Base-by-base conservation (phyloP, 2,797 vertebrate genomes). In the Pantherophis vulpinus region DNA sequence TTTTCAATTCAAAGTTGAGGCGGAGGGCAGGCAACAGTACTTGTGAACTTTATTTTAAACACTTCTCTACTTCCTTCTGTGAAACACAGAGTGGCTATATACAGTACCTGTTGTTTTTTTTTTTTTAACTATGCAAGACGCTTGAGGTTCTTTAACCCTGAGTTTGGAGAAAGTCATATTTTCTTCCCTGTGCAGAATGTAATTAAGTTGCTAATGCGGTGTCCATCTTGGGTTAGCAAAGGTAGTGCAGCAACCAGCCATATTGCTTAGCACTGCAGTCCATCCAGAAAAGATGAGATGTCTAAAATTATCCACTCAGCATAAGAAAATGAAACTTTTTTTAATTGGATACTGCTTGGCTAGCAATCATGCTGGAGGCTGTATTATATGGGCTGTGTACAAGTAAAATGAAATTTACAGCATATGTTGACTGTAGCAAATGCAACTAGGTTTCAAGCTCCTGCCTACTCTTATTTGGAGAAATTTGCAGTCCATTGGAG, bases 301-400 rank as follows among this genome's bases (percentile, higher is more conserved):
- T 91, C 91, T 92, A 51, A 92, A 90, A 94, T 90, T 92, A 63
- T 59, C 88, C 59, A 89, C 86, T 93, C 93, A 89, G 87, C 92
- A 91, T 92, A 93, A 93, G 92, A 92, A 94, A 94, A 93, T 93
- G 89, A 93, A 93, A 91, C 86, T 91, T 74, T 83, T 93, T 92
- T 92, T 86, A 93, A 92, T 60, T 94, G 92, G 90, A 91, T 88
- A 91, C 87, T 86, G 37, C 89, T 90, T 89, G 90, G 83, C 91
- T 86, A 92, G 93, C 86, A 56, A 86, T 92, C 91, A 51, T 1
- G 58, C 93, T 37, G 6, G 93, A 94, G 86, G 89, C 86, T 58
- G 59, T 88, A 91, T 91, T 91, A 91, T 93, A 93, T 91, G 90
- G 63, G 89, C 63, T 56, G 70, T 20, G 89, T 92, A 88, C 91